Evolutionary conservation across 1,140 invertebrate species (phyloP), one percentile per base, ranked within the genome.

Genomic region (Sycophila sp.): DNA sequence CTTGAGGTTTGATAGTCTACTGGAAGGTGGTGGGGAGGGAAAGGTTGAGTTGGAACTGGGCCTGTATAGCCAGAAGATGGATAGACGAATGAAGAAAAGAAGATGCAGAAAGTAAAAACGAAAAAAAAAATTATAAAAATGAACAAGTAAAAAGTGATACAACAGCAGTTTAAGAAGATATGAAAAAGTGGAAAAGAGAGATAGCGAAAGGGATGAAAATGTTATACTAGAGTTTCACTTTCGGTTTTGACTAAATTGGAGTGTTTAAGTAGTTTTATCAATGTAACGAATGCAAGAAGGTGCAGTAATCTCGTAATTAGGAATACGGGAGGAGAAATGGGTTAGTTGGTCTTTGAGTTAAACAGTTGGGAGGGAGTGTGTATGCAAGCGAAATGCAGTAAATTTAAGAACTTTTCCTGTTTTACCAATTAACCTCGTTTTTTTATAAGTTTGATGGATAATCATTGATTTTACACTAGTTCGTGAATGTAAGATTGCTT

Each of bases 321-420:
- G 22, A 69, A 51, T 69, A 26, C 65, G 55, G 40, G 34, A 42
- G 15, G 17, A 32, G n/a, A 69, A 69, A 62, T 45, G 55, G 67
- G 67, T 69, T 69, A 69, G 67, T 63, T 69, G 56, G 67, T 26
- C 58, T 69, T 30, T 24, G 47, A 36, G n/a, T n/a, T n/a, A n/a
- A 42, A 56, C 19, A n/a, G n/a, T n/a, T n/a, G n/a, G n/a, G n/a
- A n/a, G n/a, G n/a, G n/a, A n/a, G n/a, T n/a, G n/a, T n/a, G n/a
- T n/a, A n/a, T n/a, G 58, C 32, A 53, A 55, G 42, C 45, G 58
- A 40, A 55, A 34, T 22, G 47, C 49, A 24, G 15, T 69, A 60
- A 60, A 36, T 69, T 60, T 60, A 51, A 49, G 8, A 47, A 26
- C 19, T 60, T 51, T 45, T 38, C 24, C n/a, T n/a, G n/a, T 36